Evolutionary conservation across 2,797 vertebrate genomes (phyloP), one percentile per base, ranked within the genome.

Genomic region (Sebastes kiyomatsui): DNA sequence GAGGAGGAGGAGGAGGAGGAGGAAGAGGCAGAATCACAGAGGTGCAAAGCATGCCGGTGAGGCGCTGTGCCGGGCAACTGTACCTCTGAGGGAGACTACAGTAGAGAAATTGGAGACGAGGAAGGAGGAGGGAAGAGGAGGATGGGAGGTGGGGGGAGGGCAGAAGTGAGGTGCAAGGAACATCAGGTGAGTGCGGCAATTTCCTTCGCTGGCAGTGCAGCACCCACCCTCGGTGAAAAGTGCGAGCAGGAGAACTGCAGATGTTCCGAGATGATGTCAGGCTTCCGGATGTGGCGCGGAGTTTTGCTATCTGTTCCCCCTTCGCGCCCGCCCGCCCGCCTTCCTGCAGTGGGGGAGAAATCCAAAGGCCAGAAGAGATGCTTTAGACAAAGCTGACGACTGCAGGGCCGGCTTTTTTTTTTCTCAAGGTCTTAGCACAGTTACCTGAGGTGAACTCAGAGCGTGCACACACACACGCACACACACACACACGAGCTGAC

Each of bases 181-280:
- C 91, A 95, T 96, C 94, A 96, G 95, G 95, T 96, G 95, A 96
- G 96, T 96, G 96, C 95, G 94, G 95, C 95, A 95, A 92, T 94
- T 94, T 89, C 90, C 89, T 94, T 74, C 87, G 87, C 93, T 88
- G 90, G 87, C 92, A 87, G 89, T 93, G 91, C 93, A 90, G 93
- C 93, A 94, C 89, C 88, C 82, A 81, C 90, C 90, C 88, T 89
- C 76, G 85, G 87, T 79, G 80, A 93, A 88, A 49, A 87, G 82
- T 88, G 81, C 42, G 85, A 90, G 90, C 87, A 86, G 89, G 87
- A 92, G 90, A 95, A 95, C 94, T 96, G 95, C 95, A 95, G 95
- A 94, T 96, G 94, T 93, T 95, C 81, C 56, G 67, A 88, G 93
- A 94, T 95, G 93, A 95, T 95, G 94, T 94, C 94, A 95, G 94